Base-by-base conservation (phyloP, 2,888 invertebrate genomes). In the Cistogaster globosa region DNA sequence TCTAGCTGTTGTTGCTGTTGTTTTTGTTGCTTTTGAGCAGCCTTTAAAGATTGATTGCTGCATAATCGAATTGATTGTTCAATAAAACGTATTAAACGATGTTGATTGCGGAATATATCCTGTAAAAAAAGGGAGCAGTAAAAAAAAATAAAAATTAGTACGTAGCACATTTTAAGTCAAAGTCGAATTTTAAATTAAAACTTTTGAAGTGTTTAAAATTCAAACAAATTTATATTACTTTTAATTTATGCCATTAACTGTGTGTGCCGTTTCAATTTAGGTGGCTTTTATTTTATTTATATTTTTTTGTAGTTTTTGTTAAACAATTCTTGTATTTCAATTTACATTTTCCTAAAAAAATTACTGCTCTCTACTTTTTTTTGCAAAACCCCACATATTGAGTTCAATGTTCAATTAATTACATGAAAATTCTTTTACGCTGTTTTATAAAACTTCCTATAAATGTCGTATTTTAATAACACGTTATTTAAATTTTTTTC, bases 91-190 rank as follows among this genome's bases (percentile, higher is more conserved):
- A 94, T 94, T 87, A 96, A 91, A 91, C 96, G 95, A 92, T 96
- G 96, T 92, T 96, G 96, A 89, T 96, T 95, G 91, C 95, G 94
- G 90, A 96, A 94, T 87, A 96, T 91, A 88, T 92, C 92, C 92
- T 92, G 78, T 12, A 88, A 87, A 77, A 32, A 32, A 32, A 32
- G 32, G 42, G 42, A 12, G 11, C 0, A 71, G 32, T 14, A n/a
- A 12, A 14, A 60, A 69, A 9, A 4, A 5, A 12, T 14, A 62
- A 22, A 36, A 42, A 22, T 76, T 20, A 9, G 16, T n/a, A 62
- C 12, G 16, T n/a, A 55, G 12, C 12, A 12, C 12, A 42, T 42
- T 42, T 42, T 32, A 42, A 11, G 3, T 12, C 11, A 42, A 42
- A 42, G 42, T 12, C 12, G 12, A 42, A 42, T 42, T 12, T 42